Base-by-base conservation (phyloP, 2,888 invertebrate species). In the Anthrax anthrax region DNA sequence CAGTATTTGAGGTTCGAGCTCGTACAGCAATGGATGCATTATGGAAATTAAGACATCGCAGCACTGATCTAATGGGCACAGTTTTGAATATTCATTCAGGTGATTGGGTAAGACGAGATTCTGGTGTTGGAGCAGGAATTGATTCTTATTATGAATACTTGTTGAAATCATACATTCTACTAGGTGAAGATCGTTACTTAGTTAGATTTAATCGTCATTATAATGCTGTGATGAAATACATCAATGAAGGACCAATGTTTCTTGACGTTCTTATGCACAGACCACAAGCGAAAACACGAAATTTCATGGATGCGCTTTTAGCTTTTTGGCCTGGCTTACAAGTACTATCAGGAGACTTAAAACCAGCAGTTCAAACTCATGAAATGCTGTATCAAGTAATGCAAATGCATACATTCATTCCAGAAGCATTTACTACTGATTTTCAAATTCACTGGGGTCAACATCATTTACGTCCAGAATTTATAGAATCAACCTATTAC, bases 141-240 rank as follows among this genome's bases (percentile, higher is more conserved):
- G 97, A 98, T 70, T 95, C 95, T 1, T 98, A 98, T 68, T 98
- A 97, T 62, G 97, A 98, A 68, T 98, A 98, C 68, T 87, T 94
- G 53, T 76, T 98, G 29, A 98, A 98, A 68, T 94, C 95, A 0
- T 98, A 97, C 67, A 90, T 98, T 53, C 73, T 98, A 46, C 75
- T 98, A 6, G 87, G 88, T 0, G 96, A 98, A 63, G 89, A 91
- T 59, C 85, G 85, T 54, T 97, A 96, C 67, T 72, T 97, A 55
- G 84, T 88, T 39, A 76, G 97, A 52, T 97, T 97, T 66, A 95
- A 94, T 58, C 78, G 89, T 59, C 95, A 96, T 69, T 96, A 96
- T 70, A 84, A 84, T 57, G 94, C 94, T 1, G 81, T 96, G 43
- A 95, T 94, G 94, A 92, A 94, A 64, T 97, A 97, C 65, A 84